Evolutionary conservation across 1,140 invertebrate genomes (phyloP).

Genomic region (Leptinotarsa lineolata): DNA sequence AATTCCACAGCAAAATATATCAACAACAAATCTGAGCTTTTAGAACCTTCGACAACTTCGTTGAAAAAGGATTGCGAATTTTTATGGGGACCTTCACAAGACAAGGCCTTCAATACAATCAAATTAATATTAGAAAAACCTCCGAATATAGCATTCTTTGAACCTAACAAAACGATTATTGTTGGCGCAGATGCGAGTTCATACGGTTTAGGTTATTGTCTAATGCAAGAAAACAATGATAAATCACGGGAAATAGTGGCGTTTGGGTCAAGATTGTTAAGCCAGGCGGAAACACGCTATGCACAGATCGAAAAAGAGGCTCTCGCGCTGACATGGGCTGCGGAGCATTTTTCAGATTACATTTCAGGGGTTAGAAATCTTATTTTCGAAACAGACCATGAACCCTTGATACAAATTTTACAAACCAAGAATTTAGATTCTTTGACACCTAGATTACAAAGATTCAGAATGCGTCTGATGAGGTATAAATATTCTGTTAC

Average conservation of each 20-base stretch:
- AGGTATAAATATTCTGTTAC: conserved; percentile 1
- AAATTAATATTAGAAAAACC: not conserved
- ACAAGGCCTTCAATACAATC: not conserved
- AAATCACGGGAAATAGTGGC: not conserved
- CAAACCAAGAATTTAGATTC: not conserved
- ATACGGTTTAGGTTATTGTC: conserved; percentile 25
- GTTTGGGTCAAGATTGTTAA: not conserved
- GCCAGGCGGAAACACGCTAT: not conserved
- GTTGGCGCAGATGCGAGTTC: conserved; percentile 7
- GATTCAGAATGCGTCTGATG: not conserved
- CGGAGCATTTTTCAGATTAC: not conserved
- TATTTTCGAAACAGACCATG: not conserved
- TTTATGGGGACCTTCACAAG: not conserved
- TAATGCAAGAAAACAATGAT: not conserved
- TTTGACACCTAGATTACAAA: not conserved
- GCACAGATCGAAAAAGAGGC: not conserved
- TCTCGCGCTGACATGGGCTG: not conserved
- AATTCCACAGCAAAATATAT: not conserved
- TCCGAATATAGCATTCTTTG: not conserved
- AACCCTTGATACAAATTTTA: not conserved
- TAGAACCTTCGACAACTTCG: not conserved
- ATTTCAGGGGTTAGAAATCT: not conserved
- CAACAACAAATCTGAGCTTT: too few species aligned
- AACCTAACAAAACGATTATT: conserved; percentile 9
- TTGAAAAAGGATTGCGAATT: conserved; percentile 1